Evolutionary conservation across 1,140 invertebrate species (phyloP).

Genomic region (Drosophila pectinifera): DNA sequence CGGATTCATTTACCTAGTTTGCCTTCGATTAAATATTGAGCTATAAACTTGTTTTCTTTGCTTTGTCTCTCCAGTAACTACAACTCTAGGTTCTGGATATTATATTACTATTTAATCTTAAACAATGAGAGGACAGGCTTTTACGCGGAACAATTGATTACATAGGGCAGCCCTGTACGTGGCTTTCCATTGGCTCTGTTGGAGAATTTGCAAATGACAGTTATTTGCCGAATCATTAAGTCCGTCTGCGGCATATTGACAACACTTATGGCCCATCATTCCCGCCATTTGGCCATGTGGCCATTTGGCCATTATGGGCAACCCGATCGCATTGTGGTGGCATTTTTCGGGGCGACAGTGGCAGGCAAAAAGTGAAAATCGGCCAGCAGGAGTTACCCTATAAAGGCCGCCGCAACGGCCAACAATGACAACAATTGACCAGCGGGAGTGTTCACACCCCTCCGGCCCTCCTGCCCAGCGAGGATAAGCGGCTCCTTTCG

Average conservation of each 20-base stretch:
- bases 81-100: too few relatives aligned
- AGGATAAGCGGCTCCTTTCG: neutral
- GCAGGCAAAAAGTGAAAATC: constrained; percentile 27
- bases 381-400: constrained; percentile 38
- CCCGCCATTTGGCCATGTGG: constrained; percentile 5
- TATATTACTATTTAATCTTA: too few relatives aligned
- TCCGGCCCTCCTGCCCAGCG: neutral
- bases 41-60: too few relatives aligned
- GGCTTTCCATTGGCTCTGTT: neutral
- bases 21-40: too few relatives aligned
- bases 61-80: too few relatives aligned
- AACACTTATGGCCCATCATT: constrained; percentile 30
- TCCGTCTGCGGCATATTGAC: constrained; percentile 38
- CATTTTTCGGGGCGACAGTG: constrained; percentile 6
- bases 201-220: neutral
- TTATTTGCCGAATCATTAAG: constrained; percentile 39
- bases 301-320: constrained; percentile 15
- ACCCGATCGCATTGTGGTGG: constrained; percentile 34
- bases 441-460: neutral
- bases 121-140: too few relatives aligned
- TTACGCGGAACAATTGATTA: neutral
- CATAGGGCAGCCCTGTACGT: too few relatives aligned
- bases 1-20: too few relatives aligned
- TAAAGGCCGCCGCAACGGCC: constrained; percentile 24
- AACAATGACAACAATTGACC: constrained; percentile 41